Conservation (phyloP, 2,113 vertebrate species). For the Cheilinus undulatus region DNA sequence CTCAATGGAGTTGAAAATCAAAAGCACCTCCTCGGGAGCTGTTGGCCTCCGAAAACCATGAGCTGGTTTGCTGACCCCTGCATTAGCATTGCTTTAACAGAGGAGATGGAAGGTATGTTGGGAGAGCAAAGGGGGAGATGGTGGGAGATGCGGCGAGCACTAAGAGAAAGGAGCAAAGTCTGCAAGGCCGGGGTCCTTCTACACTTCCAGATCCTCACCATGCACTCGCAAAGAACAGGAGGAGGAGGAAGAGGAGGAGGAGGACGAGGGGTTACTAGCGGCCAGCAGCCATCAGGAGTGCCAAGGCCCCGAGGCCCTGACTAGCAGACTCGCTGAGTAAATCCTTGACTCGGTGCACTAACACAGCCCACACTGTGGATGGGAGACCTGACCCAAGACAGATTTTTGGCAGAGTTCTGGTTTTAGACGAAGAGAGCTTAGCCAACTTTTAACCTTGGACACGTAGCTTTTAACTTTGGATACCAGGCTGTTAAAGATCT, state of each 20-base stretch:
- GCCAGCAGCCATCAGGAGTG: constrained; percentile 70
- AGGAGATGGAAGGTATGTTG: constrained; percentile 67
- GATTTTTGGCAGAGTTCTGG: constrained; percentile 76
- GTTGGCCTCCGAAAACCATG: constrained; percentile 72
- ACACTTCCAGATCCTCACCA: constrained; percentile 45
- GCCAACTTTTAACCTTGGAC: constrained; percentile 77
- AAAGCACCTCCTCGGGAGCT: constrained; percentile 78
- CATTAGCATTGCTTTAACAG: constrained; percentile 82
- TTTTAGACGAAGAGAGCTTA: constrained; percentile 68
- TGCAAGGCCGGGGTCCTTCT: constrained; percentile 60
- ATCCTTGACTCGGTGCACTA: constrained; percentile 70
- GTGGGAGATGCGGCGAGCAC: constrained; percentile 15
- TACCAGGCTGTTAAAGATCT: constrained; percentile 73
- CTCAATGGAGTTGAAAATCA: constrained; percentile 81
- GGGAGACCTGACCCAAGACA: constrained; percentile 74
- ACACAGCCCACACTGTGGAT: constrained; percentile 77
- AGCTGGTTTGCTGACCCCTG: constrained; percentile 74
- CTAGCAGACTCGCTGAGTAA: constrained; percentile 67
- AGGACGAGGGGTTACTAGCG: constrained; percentile 55
- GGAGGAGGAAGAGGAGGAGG: constrained; percentile 49
- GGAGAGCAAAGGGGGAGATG: constrained; percentile 45
- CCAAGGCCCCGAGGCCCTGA: constrained; percentile 73
- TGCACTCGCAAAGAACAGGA: constrained; percentile 47
- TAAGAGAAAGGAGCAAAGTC: constrained; percentile 55
- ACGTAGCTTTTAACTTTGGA: constrained; percentile 69